Evolutionary conservation across 92 coral and sea anemone species (phyloP), one percentile per base, ranked within the genome.

Genomic region (Plumapathes pennacea): DNA sequence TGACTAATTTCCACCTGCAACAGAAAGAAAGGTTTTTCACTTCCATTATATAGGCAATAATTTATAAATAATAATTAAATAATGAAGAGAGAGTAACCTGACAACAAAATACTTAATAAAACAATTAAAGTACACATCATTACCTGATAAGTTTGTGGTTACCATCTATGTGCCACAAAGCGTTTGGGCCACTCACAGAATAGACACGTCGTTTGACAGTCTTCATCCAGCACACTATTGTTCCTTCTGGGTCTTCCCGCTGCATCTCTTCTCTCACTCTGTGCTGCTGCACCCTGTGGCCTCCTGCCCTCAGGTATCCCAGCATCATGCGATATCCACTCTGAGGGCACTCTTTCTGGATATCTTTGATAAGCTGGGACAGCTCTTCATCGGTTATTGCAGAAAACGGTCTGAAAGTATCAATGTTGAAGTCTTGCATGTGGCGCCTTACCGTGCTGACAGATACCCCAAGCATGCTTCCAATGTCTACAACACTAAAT

Each of bases 161-260:
- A 21, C 81, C 87, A 47, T 80, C 81, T 1, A 72, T 80, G 63
- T 82, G 89, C 89, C 89, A 83, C 65, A 83, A 27, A 7, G 84
- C 72, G 63, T 69, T 60, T 2, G 84, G 83, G 50, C 80, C 84
- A 49, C 64, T 69, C 0, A 83, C 89, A 46, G 70, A 76, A 28
- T 76, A 83, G 21, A 38, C 61, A 15, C 80, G 53, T 42, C 84
- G 46, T 9, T 49, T 28, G 47, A 76, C 67, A 40, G 84, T 66
- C 10, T 52, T 50, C 76, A 56, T 61, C 89, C 84, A 83, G 38
- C 89, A 32, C 2, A n/a, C 15, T 28, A 46, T 45, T 11, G 78
- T 63, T 32, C 89, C 83, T 38, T 67, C 72, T 28, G 78, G 78
- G 51, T 75, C 83, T 54, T 55, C 49, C 26, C 36, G 38, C 11